These are phyloP conservation scores for Cassiopea andromeda DNA, from an alignment of 30 jellyfish, hydroid and myxozoan genomes.

Conservation along the genomic window DNA sequence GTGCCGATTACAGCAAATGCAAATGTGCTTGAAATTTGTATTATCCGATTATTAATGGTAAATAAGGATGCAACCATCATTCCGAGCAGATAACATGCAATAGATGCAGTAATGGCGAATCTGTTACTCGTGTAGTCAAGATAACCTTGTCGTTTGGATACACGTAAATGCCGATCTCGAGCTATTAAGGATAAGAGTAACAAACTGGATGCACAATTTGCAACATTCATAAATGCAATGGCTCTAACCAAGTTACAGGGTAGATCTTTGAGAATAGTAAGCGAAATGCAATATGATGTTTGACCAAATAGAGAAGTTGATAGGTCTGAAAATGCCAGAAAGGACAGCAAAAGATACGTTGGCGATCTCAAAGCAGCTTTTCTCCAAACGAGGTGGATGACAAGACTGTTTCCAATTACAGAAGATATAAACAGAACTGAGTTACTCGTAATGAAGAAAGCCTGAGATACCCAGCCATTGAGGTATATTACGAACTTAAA, in stretches of 20 bases:
- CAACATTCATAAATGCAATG: conserved; percentile 37
- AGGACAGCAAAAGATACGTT: conserved; percentile 36
- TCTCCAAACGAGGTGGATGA: conserved; percentile 48
- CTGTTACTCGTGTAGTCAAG: conserved; percentile 10
- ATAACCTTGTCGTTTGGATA: conserved; percentile 20
- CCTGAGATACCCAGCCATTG: neutral
- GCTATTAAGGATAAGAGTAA: conserved; percentile 56
- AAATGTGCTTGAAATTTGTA: conserved; percentile 14
- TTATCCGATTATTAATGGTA: neutral
- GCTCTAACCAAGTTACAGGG: conserved; percentile 45
- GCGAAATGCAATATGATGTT: conserved; percentile 21
- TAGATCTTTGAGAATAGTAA: conserved; percentile 8
- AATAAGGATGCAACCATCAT: conserved; percentile 38
- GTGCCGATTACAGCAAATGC: conserved; percentile 42
- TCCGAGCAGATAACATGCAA: neutral
- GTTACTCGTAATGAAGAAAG: neutral
- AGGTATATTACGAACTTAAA: conserved; percentile 23
- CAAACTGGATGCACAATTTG: conserved; percentile 64
- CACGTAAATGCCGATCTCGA: conserved; percentile 58
- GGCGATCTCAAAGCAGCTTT: conserved; percentile 31
- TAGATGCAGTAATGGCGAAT: neutral
- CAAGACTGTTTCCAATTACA: conserved; percentile 44
- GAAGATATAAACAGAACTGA: neutral
- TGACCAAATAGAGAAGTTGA: conserved; percentile 66
- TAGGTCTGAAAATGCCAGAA: conserved; percentile 69